Conservation (phyloP, 2,888 invertebrate species). For the Drosophila subsilvestris region DNA sequence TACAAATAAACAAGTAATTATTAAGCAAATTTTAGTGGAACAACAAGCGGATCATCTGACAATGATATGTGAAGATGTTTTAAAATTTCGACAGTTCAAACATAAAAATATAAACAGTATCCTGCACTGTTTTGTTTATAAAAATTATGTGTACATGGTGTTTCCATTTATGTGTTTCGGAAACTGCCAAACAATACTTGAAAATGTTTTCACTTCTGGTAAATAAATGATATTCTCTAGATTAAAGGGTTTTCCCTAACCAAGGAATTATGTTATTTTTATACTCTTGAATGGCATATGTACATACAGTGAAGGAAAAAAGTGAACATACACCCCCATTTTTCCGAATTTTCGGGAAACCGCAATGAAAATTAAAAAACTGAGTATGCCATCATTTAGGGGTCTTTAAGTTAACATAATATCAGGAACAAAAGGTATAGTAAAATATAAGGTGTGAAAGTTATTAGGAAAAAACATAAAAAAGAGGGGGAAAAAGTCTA, state of each 20-base stretch:
- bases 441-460: too few species aligned
- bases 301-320: too few species aligned
- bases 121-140: constrained; percentile 90
- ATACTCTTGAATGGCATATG: too few species aligned
- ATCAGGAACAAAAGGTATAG: too few species aligned
- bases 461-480: too few species aligned
- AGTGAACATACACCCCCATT: too few species aligned
- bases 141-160: constrained; percentile 91
- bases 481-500: too few species aligned
- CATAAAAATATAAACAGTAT: constrained; percentile 92
- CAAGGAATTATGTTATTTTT: too few species aligned
- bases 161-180: constrained; percentile 94
- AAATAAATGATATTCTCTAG: constrained; percentile 10
- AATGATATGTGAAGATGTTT: constrained; percentile 89
- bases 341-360: too few species aligned
- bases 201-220: constrained; percentile 88
- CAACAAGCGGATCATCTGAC: constrained; percentile 86
- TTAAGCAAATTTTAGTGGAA: constrained; percentile 91
- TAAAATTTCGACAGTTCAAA: constrained; percentile 90
- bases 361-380: too few species aligned
- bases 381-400: too few species aligned
- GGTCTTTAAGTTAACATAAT: too few species aligned
- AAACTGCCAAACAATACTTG: constrained; percentile 91
- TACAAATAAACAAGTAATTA: constrained; percentile 88
- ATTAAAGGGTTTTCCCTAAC: neutral